phyloP scores from a whole-genome alignment of 2,888 invertebrate genomes.

The Geotrupes spiniger region DNA sequence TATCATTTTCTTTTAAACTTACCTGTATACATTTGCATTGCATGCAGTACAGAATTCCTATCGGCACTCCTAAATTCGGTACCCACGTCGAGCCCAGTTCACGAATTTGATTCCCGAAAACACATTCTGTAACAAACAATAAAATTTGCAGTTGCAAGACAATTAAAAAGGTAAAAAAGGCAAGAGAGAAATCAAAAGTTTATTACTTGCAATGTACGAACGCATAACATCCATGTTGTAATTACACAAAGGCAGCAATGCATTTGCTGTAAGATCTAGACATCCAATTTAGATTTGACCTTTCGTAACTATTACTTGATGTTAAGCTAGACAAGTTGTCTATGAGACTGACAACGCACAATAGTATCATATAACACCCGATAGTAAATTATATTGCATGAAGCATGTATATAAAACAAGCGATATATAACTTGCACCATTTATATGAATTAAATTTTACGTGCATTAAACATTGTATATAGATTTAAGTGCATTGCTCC shows the following conservation, averaged over 20 bases:
- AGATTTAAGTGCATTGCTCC: slow-evolving; percentile 10
- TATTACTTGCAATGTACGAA: too few relatives aligned
- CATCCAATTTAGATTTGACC: slow-evolving; percentile 42
- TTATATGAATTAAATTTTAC: too few relatives aligned
- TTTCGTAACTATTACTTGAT: slow-evolving; percentile 37
- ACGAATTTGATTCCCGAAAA: slow-evolving; percentile 82
- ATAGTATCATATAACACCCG: slow-evolving; percentile 15
- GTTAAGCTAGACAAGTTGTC: slow-evolving; percentile 38
- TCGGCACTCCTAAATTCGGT: slow-evolving; percentile 89
- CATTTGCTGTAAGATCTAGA: slow-evolving; percentile 23
- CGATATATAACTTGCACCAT: background rate
- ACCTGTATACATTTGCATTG: slow-evolving; percentile 93
- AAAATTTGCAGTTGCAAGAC: slow-evolving; percentile 20
- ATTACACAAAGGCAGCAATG: slow-evolving; percentile 7
- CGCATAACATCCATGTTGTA: background rate
- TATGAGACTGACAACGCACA: slow-evolving; percentile 20
- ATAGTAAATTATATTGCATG: slow-evolving; percentile 11
- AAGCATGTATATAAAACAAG: background rate
- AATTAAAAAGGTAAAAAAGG: too few relatives aligned
- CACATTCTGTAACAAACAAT: slow-evolving; percentile 77
- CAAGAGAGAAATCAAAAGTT: too few relatives aligned
- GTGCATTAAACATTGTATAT: too few relatives aligned
- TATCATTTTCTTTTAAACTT: slow-evolving; percentile 58
- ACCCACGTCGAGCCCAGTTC: slow-evolving; percentile 91
- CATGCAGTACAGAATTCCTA: slow-evolving; percentile 93